These are phyloP conservation scores for Zelleria hepariella DNA, from an alignment of 2,888 invertebrate genomes.

Conservation along the genomic window DNA sequence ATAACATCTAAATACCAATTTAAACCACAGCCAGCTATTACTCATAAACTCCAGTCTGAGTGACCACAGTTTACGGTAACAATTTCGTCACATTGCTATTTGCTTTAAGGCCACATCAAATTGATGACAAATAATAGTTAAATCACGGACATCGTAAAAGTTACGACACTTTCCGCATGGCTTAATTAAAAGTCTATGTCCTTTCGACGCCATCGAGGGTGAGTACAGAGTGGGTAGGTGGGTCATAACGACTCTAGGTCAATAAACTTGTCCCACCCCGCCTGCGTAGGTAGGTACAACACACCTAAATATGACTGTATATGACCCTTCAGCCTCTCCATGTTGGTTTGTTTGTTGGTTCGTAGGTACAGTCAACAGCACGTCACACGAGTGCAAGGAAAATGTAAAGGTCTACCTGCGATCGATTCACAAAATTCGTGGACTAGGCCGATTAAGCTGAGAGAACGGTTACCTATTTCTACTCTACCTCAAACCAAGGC, in stretches of 20 bases:
- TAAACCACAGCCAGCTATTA: no score
- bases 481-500: no score
- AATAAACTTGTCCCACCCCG: neutral
- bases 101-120: constrained; percentile 64
- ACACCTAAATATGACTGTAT: neutral
- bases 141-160: constrained; percentile 66
- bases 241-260: neutral
- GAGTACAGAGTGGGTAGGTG: neutral
- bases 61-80: constrained; percentile 29
- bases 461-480: no score
- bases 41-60: neutral
- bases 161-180: constrained; percentile 62
- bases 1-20: no score
- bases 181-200: constrained; percentile 70
- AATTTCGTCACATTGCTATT: constrained; percentile 38
- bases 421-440: no score
- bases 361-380: no score
- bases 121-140: constrained; percentile 73
- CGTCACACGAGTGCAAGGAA: no score
- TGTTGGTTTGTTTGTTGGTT: no score
- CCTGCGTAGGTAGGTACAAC: neutral
- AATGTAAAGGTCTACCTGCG: no score
- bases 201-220: constrained; percentile 33
- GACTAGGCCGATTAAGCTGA: no score
- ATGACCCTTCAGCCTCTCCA: neutral